phyloP scores from a whole-genome alignment of 1,140 invertebrate genomes.

The Odontomachus brunneus region DNA sequence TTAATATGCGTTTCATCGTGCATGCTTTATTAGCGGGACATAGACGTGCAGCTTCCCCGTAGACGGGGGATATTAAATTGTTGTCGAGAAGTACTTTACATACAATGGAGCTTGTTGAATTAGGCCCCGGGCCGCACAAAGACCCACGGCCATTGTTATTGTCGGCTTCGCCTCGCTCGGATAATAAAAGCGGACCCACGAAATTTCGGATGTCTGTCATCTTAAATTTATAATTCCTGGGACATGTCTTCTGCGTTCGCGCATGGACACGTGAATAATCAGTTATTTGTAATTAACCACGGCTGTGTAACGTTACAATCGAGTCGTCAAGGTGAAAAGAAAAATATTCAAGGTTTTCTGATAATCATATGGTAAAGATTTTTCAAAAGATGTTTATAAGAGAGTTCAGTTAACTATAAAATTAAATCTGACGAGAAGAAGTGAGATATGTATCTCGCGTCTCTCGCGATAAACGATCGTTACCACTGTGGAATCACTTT shows the following conservation, averaged over 20 bases:
- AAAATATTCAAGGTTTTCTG: too few species aligned
- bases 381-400: too few species aligned
- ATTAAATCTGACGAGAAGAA: too few species aligned
- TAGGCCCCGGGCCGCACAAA: conserved; percentile 33
- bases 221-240: conserved; percentile 38
- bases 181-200: conserved; percentile 9
- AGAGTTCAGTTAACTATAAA: too few species aligned
- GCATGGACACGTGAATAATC: not conserved
- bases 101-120: conserved; percentile 37
- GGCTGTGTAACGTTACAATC: too few species aligned
- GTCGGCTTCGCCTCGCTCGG: conserved; percentile 16
- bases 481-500: conserved; percentile 13
- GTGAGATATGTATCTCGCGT: too few species aligned
- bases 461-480: not conserved
- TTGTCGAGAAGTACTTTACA: conserved; percentile 46
- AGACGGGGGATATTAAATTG: conserved; percentile 45
- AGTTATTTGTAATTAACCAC: too few species aligned
- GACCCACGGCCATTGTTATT: conserved; percentile 31
- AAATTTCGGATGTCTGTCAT: conserved; percentile 37
- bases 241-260: not conserved
- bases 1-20: conserved; percentile 33
- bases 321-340: too few species aligned
- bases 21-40: conserved; percentile 31
- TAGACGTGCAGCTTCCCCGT: conserved; percentile 24
- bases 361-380: too few species aligned